Evolutionary conservation across 2,888 invertebrate genomes (phyloP), one percentile per base, ranked within the genome.

Genomic region (Agapetus fuscipes): DNA sequence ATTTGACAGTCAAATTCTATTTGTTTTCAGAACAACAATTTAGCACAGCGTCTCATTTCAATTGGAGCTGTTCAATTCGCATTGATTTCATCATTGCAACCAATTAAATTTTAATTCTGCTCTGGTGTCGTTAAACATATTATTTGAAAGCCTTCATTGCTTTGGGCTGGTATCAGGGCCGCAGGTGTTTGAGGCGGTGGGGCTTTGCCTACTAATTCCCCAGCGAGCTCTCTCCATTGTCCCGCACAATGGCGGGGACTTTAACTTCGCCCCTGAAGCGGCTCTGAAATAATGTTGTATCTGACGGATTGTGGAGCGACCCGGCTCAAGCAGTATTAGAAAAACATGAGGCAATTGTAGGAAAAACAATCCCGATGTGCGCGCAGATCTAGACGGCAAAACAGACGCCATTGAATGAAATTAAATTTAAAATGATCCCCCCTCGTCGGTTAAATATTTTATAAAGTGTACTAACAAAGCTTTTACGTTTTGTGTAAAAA

Each of bases 111-210:
- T 37, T 38, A 43, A 46, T 46, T 36, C 4, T 37, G 37, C 39
- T 40, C 39, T 40, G 43, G 37, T 43, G 39, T 43, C 42, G 40
- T 46, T 43, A 43, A 42, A 43, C 38, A 40, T 34, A 41, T 47
- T 48, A 48, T 38, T 35, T 39, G 30, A 15, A 53, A 52, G 57
- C 58, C 57, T 55, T 54, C 54, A 50, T 46, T 53, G 51, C 20
- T 20, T 20, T 20, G 14, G 12, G 57, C 51, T 50, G 49, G 52
- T 53, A 60, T 61, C 60, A 61, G 61, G 64, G 60, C 57, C 55
- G 51, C 57, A 62, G 58, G 44, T 60, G 56, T 57, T 53, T 55
- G 54, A 53, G 55, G 66, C 65, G 64, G 64, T 62, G 64, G 28
- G 44, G 47, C 44, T 44, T 41, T 43, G 31, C 30, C 31, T 34